Conservation (phyloP, 2,113 vertebrate species). For the Pseudolaguvia tuberculata region DNA sequence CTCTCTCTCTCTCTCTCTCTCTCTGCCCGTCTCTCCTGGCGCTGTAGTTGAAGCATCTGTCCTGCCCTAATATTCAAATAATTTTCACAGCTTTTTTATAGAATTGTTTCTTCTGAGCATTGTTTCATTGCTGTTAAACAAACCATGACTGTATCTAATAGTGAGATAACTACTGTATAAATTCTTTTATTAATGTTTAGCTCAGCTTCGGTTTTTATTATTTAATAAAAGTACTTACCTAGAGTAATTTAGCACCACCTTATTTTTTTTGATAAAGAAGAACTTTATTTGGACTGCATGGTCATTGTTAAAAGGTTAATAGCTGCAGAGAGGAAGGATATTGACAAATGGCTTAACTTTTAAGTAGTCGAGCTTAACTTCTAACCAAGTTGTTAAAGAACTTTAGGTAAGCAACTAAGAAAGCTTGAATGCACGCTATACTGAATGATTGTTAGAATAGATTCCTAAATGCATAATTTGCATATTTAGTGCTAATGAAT, state of each 20-base stretch:
- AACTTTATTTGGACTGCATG: neutral
- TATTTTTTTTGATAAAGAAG: no score
- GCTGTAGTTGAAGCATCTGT: neutral
- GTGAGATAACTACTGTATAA: no score
- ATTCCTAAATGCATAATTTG: neutral
- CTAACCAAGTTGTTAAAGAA: neutral
- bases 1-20: neutral
- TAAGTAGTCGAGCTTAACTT: neutral
- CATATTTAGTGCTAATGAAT: neutral
- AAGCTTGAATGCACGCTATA: conserved; percentile 7
- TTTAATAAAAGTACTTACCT: no score
- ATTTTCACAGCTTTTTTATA: no score
- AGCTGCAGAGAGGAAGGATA: no score
- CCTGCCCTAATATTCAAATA: no score
- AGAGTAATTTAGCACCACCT: no score
- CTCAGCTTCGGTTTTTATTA: no score
- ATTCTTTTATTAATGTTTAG: no score
- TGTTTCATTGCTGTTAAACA: no score
- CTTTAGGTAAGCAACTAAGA: neutral
- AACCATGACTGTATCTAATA: no score
- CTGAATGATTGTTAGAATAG: neutral
- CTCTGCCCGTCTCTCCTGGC: neutral
- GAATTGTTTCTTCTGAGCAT: no score
- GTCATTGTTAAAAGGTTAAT: neutral
- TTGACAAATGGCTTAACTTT: neutral